A percentile compares a stretch with the other conserved stretches of the same genome.
phyloP scores from a whole-genome alignment of 1,140 invertebrate species.

The Magallana gigas region DNA sequence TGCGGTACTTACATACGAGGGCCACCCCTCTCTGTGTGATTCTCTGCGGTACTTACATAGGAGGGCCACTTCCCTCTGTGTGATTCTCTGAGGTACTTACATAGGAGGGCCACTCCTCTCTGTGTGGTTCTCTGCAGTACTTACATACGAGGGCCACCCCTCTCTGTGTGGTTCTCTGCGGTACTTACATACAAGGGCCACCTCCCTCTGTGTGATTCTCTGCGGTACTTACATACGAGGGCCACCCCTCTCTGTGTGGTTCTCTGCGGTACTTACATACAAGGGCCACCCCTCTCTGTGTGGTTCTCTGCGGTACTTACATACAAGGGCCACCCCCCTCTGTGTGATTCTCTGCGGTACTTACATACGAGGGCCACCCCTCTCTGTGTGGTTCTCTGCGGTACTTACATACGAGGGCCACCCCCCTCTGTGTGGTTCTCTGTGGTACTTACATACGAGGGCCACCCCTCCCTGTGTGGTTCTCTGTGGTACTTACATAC shows the following conservation, averaged over 20 bases:
- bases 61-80: conserved; percentile 56
- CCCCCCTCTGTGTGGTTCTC: conserved; percentile 46
- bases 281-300: conserved; percentile 63
- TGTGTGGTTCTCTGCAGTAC: conserved; percentile 37
- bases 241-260: conserved; percentile 58
- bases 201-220: neutral
- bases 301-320: conserved; percentile 64
- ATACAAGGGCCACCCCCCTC: conserved; percentile 68
- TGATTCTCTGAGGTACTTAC: conserved; percentile 64
- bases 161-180: too few species aligned
- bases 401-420: conserved; percentile 74
- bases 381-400: too few species aligned
- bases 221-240: conserved; percentile 73
- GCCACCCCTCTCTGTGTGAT: conserved; percentile 59
- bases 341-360: conserved; percentile 40
- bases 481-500: conserved; percentile 69
- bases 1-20: conserved; percentile 72
- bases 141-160: conserved; percentile 75
- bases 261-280: conserved; percentile 69
- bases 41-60: conserved; percentile 69
- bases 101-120: conserved; percentile 69
- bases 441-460: conserved; percentile 72
- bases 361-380: conserved; percentile 75
- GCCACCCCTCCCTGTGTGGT: conserved; percentile 58
- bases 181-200: conserved; percentile 74